phyloP scores from a whole-genome alignment of 1,140 invertebrate genomes.

The Leguminivora glycinivorella region DNA sequence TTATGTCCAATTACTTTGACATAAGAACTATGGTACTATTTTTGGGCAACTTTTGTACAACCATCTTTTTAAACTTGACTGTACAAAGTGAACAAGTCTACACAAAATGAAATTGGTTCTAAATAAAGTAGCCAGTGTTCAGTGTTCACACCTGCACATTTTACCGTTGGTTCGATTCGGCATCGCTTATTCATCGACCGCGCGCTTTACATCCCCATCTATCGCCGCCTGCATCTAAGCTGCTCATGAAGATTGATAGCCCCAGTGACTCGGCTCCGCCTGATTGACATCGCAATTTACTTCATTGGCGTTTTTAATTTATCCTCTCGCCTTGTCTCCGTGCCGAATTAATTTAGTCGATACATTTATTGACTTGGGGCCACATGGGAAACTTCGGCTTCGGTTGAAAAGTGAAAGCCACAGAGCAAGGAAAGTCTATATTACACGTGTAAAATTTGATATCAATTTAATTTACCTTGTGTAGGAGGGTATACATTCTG shows the following conservation, averaged over 20 bases:
- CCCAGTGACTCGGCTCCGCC: conserved; percentile 48
- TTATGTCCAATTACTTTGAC: too few relatives aligned
- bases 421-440: too few relatives aligned
- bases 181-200: conserved; percentile 7
- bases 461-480: too few relatives aligned
- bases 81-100: too few relatives aligned
- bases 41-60: too few relatives aligned
- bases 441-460: too few relatives aligned
- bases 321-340: conserved; percentile 31
- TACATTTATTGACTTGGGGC: conserved; percentile 12
- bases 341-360: conserved; percentile 22
- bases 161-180: neutral
- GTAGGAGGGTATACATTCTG: too few relatives aligned
- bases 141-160: neutral
- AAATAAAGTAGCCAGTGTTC: neutral
- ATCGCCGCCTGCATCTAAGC: conserved; percentile 33
- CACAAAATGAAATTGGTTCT: too few relatives aligned
- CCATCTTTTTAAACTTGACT: too few relatives aligned
- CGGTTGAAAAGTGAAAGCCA: too few relatives aligned
- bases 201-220: conserved; percentile 17
- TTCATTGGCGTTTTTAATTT: conserved; percentile 70
- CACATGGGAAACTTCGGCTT: too few relatives aligned
- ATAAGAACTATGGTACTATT: too few relatives aligned
- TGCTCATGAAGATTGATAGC: conserved; percentile 68
- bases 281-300: conserved; percentile 70